Conservation (phyloP, 2,888 invertebrate genomes). For the Apoderus coryli region DNA sequence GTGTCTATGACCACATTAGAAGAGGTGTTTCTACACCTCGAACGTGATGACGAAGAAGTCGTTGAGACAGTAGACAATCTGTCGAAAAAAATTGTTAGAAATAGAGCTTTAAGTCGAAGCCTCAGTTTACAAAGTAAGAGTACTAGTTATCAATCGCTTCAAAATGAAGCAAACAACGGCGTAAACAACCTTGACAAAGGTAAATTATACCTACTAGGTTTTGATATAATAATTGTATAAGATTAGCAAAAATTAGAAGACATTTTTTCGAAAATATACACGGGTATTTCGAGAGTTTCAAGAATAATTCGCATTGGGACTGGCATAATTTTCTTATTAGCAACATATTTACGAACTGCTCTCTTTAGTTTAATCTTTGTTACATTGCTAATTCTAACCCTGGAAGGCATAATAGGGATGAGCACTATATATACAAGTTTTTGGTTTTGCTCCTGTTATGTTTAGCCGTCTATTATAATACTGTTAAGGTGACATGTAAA, state of each 20-base stretch:
- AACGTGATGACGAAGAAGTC: constrained; percentile 57
- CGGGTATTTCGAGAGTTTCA: too few relatives aligned
- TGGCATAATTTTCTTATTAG: too few relatives aligned
- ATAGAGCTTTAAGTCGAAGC: constrained; percentile 54
- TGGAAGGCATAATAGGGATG: too few relatives aligned
- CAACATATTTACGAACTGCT: too few relatives aligned
- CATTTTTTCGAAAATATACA: too few relatives aligned
- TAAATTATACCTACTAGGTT: constrained; percentile 9
- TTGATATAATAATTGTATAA: not conserved
- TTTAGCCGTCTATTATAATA: too few relatives aligned
- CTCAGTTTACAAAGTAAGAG: constrained; percentile 60
- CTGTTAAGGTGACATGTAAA: too few relatives aligned
- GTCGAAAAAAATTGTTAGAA: constrained; percentile 58
- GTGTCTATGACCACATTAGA: constrained; percentile 82
- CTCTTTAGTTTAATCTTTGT: too few relatives aligned
- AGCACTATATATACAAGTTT: too few relatives aligned
- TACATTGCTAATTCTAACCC: too few relatives aligned
- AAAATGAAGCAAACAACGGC: constrained; percentile 37
- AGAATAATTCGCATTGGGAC: not conserved
- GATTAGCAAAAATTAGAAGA: not conserved
- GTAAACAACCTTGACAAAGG: too few relatives aligned
- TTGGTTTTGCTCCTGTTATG: too few relatives aligned
- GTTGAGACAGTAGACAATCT: constrained; percentile 53
- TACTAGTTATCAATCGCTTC: constrained; percentile 57
- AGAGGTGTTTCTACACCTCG: constrained; percentile 71